Evolutionary conservation across 2,888 invertebrate genomes (phyloP).

Genomic region (Clusia tigrina): DNA sequence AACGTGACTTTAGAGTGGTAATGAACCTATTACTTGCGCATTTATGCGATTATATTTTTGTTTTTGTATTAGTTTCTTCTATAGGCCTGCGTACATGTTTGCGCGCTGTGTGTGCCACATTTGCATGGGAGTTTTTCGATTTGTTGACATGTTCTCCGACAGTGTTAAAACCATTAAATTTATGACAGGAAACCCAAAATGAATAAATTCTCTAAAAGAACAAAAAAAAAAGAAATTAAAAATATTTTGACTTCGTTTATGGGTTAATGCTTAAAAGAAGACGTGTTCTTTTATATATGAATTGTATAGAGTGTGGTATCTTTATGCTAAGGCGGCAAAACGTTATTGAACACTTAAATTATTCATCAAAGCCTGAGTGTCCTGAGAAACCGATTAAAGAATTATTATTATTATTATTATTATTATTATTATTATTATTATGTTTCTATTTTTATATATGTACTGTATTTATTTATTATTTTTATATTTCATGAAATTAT

Average conservation of each 20-base stretch:
- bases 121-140: slow-evolving; percentile 29
- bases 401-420: no score
- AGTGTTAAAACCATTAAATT: slow-evolving; percentile 43
- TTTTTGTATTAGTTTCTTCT: background rate
- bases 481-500: no score
- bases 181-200: slow-evolving; percentile 58
- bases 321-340: no score
- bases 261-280: slow-evolving; percentile 1
- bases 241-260: background rate
- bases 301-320: no score
- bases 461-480: no score
- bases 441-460: no score
- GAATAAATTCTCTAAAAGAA: background rate
- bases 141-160: background rate
- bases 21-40: slow-evolving; percentile 52
- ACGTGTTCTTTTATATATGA: no score
- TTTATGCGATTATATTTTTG: background rate
- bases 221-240: background rate
- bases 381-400: no score
- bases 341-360: no score
- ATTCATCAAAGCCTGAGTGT: no score
- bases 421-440: no score
- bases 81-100: slow-evolving; percentile 4
- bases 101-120: background rate
- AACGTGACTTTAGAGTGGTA: slow-evolving; percentile 61